Evolutionary conservation across 2,888 invertebrate genomes (phyloP).

Genomic region (Amaurobius ferox): DNA sequence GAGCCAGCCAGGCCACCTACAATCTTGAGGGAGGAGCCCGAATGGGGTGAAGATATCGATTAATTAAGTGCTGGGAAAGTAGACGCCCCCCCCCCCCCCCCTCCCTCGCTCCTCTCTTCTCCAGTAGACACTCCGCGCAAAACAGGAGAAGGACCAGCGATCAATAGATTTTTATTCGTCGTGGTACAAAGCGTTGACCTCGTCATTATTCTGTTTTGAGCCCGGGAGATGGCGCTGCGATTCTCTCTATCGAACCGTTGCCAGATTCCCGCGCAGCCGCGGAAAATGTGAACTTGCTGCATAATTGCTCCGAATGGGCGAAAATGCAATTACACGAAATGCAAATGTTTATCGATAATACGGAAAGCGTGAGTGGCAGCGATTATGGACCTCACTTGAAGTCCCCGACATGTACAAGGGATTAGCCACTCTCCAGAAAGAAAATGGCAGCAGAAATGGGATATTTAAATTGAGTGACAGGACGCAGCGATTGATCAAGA

Average conservation of each 20-base stretch:
- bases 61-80: constrained; percentile 46
- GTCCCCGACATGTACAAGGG: not conserved
- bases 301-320: not conserved
- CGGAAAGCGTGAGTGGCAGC: not conserved
- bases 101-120: not conserved
- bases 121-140: constrained; percentile 21
- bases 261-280: constrained; percentile 26
- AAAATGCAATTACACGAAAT: constrained; percentile 35
- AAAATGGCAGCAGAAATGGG: too few species aligned
- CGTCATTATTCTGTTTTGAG: constrained; percentile 17
- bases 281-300: constrained; percentile 12
- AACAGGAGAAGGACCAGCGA: constrained; percentile 6
- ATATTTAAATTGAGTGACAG: too few species aligned
- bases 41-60: constrained; percentile 46
- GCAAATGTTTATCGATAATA: constrained; percentile 42
- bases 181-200: constrained; percentile 45
- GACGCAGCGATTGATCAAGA: too few species aligned
- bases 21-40: constrained; percentile 4
- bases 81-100: not conserved
- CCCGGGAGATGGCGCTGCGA: constrained; percentile 29
- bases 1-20: constrained; percentile 55
- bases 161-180: constrained; percentile 51
- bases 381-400: not conserved
- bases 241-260: constrained; percentile 31
- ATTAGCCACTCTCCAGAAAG: too few species aligned